These are phyloP conservation scores for Amiota minor DNA, from an alignment of 2,888 invertebrate genomes.

Conservation along the genomic window DNA sequence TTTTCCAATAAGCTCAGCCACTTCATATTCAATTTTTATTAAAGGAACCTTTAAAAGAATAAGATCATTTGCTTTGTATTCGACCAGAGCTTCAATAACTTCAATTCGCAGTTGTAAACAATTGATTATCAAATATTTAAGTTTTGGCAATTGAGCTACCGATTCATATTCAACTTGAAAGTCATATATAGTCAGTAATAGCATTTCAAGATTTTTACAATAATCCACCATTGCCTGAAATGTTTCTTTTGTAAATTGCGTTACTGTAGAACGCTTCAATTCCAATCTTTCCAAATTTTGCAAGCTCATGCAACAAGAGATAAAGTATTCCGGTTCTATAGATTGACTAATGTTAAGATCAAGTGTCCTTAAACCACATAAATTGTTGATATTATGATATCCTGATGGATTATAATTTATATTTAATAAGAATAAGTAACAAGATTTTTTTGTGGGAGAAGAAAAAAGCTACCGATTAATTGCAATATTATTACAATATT, in stretches of 20 bases:
- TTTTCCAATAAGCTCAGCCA: neutral
- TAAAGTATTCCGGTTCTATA: neutral
- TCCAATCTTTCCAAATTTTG: neutral
- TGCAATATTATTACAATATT: too few species aligned
- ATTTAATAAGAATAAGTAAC: too few species aligned
- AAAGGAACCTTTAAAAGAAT: neutral
- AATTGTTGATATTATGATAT: too few species aligned
- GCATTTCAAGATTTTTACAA: neutral
- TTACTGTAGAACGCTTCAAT: neutral
- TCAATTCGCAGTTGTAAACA: neutral
- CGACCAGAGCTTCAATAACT: neutral
- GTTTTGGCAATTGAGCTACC: conserved; percentile 10
- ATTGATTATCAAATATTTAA: neutral
- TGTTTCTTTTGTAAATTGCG: neutral
- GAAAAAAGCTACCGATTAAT: too few species aligned
- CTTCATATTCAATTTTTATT: neutral
- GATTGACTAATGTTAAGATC: neutral
- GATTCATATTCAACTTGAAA: neutral
- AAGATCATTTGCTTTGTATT: neutral
- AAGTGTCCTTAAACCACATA: neutral
- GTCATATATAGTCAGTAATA: neutral
- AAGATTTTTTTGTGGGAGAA: too few species aligned
- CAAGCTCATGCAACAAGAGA: neutral
- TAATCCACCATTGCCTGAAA: neutral
- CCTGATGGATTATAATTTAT: too few species aligned